A percentile compares a stretch with the other conserved stretches of the same genome.
Evolutionary conservation across 2,888 invertebrate species (phyloP).

Genomic region (Boloria euphrosyne): DNA sequence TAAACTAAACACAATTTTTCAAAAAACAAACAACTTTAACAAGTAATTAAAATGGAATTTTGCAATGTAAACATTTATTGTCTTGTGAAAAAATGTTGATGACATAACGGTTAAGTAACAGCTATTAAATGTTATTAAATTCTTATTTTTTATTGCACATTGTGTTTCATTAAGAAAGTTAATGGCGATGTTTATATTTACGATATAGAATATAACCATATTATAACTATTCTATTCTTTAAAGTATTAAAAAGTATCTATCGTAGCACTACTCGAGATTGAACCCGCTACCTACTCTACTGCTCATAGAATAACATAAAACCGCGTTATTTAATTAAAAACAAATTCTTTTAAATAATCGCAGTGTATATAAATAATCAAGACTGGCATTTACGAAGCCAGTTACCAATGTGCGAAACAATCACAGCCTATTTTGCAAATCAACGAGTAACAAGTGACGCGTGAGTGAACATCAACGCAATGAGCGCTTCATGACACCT

Average conservation of each 20-base stretch:
- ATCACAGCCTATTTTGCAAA: conserved; percentile 38
- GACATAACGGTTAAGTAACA: neutral
- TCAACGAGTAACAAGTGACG: conserved; percentile 41
- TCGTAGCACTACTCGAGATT: too few species aligned
- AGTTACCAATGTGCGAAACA: conserved; percentile 30
- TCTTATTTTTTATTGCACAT: too few species aligned
- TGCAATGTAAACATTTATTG: neutral
- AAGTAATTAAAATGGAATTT: neutral
- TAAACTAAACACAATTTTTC: neutral
- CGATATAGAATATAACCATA: too few species aligned
- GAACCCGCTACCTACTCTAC: too few species aligned
- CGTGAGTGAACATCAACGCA: conserved; percentile 45
- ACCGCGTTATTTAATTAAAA: too few species aligned
- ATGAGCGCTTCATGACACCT: conserved; percentile 59
- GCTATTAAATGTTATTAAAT: too few species aligned
- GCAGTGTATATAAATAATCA: neutral
- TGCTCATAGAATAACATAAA: too few species aligned
- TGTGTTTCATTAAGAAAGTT: too few species aligned
- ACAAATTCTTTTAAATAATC: too few species aligned
- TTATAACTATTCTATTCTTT: too few species aligned
- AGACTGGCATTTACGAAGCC: neutral
- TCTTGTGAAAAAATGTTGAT: neutral
- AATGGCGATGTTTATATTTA: too few species aligned
- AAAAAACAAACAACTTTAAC: neutral
- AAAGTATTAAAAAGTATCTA: too few species aligned